Percentiles rank a stretch among this genome's conserved stretches.
Conservation (phyloP, 2,797 vertebrate genomes). For the Sebastes diaconus region DNA sequence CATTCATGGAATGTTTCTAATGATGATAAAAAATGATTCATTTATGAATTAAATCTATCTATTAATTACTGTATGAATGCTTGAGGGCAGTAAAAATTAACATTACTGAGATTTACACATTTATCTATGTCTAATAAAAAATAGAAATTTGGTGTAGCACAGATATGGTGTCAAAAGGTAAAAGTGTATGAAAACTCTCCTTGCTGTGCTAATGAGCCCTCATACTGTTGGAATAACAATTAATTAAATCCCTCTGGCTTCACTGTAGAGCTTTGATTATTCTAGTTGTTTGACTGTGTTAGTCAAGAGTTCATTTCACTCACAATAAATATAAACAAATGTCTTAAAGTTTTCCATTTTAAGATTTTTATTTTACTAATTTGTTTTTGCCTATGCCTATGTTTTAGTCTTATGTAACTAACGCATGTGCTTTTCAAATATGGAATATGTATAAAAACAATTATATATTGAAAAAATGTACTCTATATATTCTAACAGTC, state of each 20-base stretch:
- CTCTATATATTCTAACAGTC: background rate
- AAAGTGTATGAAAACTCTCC: background rate
- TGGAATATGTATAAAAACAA: background rate
- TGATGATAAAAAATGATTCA: constrained; percentile 1
- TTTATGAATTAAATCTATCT: constrained; percentile 5
- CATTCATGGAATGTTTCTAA: constrained; percentile 36
- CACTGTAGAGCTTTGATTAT: constrained; percentile 14
- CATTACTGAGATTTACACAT: background rate
- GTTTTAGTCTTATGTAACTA: background rate
- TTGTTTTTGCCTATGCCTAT: background rate
- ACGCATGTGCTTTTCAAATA: background rate
- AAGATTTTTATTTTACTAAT: background rate
- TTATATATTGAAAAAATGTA: background rate
- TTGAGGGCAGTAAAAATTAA: constrained; percentile 1
- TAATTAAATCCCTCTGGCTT: background rate
- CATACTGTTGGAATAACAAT: constrained; percentile 8
- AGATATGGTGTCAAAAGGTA: background rate
- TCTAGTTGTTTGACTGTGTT: background rate
- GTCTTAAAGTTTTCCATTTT: background rate
- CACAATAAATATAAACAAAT: background rate
- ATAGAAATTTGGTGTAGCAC: background rate
- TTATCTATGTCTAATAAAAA: background rate
- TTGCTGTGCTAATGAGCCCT: constrained; percentile 13
- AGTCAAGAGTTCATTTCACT: background rate
- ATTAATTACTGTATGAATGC: constrained; percentile 12